These are phyloP conservation scores for Plebejus melissa DNA, from an alignment of 2,888 invertebrate species.

Conservation along the genomic window DNA sequence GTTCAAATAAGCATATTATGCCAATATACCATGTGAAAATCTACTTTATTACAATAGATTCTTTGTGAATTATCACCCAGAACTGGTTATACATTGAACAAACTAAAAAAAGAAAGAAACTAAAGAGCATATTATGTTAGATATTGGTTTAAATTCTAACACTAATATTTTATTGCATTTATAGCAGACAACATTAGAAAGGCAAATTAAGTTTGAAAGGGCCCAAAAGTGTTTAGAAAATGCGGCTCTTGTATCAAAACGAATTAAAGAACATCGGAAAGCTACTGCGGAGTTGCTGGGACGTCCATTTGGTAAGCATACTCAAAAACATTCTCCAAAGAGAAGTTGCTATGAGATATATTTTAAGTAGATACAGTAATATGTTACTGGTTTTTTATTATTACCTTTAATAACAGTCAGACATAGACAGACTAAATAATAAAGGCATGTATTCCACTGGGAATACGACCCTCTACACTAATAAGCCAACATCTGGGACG, in stretches of 20 bases:
- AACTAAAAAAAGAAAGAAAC: no score
- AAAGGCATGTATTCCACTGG: no score
- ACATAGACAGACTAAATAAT: no score
- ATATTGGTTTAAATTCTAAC: neutral
- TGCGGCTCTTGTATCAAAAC: slow-evolving; percentile 72
- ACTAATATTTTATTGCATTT: slow-evolving; percentile 27
- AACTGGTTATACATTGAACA: no score
- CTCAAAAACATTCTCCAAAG: neutral
- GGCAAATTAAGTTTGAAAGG: slow-evolving; percentile 68
- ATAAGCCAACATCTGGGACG: no score
- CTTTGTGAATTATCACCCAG: no score
- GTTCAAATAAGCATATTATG: neutral
- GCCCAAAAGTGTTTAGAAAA: slow-evolving; percentile 73
- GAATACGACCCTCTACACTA: no score
- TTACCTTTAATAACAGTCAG: neutral
- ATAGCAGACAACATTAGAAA: slow-evolving; percentile 53
- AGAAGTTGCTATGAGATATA: no score
- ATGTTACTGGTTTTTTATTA: neutral
- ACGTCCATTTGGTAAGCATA: slow-evolving; percentile 59
- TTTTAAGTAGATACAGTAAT: neutral
- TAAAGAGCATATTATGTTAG: no score
- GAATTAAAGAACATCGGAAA: slow-evolving; percentile 71
- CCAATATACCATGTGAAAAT: neutral
- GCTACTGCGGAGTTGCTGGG: slow-evolving; percentile 72
- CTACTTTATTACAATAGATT: no score